Evolutionary conservation across 2,797 vertebrate genomes (phyloP), one percentile per base, ranked within the genome.

Genomic region (Urocyon cinereoargenteus): DNA sequence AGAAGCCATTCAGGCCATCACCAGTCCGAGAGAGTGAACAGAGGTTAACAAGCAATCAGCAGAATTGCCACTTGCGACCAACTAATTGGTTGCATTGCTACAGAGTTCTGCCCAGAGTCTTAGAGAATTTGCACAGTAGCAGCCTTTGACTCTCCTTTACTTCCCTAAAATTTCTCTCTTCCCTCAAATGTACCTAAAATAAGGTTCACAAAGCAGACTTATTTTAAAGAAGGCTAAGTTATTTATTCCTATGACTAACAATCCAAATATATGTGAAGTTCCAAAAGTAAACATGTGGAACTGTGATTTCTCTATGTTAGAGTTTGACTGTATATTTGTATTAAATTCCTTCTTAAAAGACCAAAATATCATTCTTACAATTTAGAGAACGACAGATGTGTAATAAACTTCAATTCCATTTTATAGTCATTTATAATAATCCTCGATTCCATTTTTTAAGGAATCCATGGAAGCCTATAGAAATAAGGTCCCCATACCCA

Each of bases 381-480:
- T 51, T 89, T 73, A 77, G 68, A 72, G 83, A 77, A 31, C 16
- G 15, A 51, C 34, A 34, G 3, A 57, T 40, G 16, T 26, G 5
- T 31, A 31, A 26, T 24, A 45, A 83, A 57, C 62, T 11, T 86
- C 53, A 13, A 10, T 61, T 73, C 36, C 11, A 0, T 34, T 79
- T 70, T 22, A 3, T 16, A 53, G 53, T 9, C 62, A 22, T 51
- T 45, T 73, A 3, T 24, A 31, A 83, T 31, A 66, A 86, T 9
- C 57, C 19, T 93, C 15, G 18, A 28, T 9, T 86, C 6, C 34
- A 1, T 85, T 72, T 86, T 78, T 93, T n/a, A 83, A 98, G 98
- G 97, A 98, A 19, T 98, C 96, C 8, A 5, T 97, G 95, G 96
- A 98, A 72, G 97, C 97, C 87, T 97, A 73, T 12, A 12, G 22